Evolutionary conservation across 2,888 invertebrate species (phyloP), one percentile per base, ranked within the genome.

Genomic region (Dioctria linearis): DNA sequence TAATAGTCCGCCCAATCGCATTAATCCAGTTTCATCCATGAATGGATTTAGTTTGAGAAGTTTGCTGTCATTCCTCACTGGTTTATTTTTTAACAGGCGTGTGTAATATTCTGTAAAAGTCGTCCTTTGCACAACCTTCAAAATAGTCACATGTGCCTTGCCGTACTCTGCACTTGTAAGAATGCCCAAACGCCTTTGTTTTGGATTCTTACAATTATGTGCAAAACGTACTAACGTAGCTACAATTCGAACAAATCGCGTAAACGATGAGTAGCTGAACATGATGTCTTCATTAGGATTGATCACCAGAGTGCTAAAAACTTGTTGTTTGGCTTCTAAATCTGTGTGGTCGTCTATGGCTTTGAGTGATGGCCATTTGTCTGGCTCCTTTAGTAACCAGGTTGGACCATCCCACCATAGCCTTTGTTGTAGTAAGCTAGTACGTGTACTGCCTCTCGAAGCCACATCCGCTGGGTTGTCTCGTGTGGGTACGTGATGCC

Each of bases 321-420:
- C 6, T 11, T 51, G 51, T 3, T 11, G 2, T 3, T 3, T 51
- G 6, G 51, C 51, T 51, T 51, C 51, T 11, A 51, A 51, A 9
- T 51, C 51, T 9, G 51, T 51, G 6, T 51, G 51, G 9, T 51
- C 51, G 2, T 6, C 11, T 9, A 51, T 3, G 11, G 51, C 51
- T 51, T 2, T 51, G 3, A 9, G 51, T 61, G 6, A 11, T 3
- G 61, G 61, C 61, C 61, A 61, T 3, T 61, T 6, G 25, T 6
- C n/a, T 11, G 11, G 11, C 25, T 61, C 25, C 3, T 13, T 61
- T 61, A 13, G 5, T 61, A 61, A 3, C 61, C 61, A 61, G 6
- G 2, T 25, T 61, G 61, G 61, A 61, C 61, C 61, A 61, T 61
- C 11, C 61, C 61, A 61, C 61, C 61, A 61, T 2, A 61, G 25